Evolutionary conservation across 1,140 invertebrate species (phyloP), one percentile per base, ranked within the genome.

Genomic region (Drusus annulatus): DNA sequence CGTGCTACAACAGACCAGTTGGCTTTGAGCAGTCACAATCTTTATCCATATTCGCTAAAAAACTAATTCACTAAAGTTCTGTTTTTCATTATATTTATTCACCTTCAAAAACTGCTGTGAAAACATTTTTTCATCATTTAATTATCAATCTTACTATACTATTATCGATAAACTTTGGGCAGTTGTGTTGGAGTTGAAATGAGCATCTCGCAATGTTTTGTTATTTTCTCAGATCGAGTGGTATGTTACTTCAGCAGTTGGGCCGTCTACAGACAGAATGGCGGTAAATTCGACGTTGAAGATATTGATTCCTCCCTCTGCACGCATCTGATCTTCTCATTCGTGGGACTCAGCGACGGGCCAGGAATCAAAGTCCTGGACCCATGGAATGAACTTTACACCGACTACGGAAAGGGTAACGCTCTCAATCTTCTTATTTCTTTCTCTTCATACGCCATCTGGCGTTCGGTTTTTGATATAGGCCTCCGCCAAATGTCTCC

Each of bases 211-310:
- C 8, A 21, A 21, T 28, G 10, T 69, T 31, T 0, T 7, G 3
- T 16, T 50, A 16, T 45, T 45, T 81, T 76, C 82, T 86, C 83
- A 91, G 92, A 91, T 76, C 85, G 88, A 73, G 85, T 94, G 10
- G 87, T 94, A 0, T 95, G 94, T 84, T 96, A 95, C 85, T 93
- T 92, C 81, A 94, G 93, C 1, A 93, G 92, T n/a, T 96, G 94
- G 94, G 91, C 94, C 0, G 91, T 91, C 1, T 95, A 95, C 84
- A 90, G 94, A 52, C 89, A 86, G 1, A 92, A 90, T 15, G 86
- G 89, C 68, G 94, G 94, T 10, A 92, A 92, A 86, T 94, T 93
- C 83, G 90, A 91, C 8, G 91, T 95, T 0, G 90, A 91, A 45
- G 80, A 94, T 71, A 93, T 97, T 13, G 92, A 95, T 85, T 90